phyloP scores from a whole-genome alignment of 92 coral and sea anemone species.

The Actinernus sp. region DNA sequence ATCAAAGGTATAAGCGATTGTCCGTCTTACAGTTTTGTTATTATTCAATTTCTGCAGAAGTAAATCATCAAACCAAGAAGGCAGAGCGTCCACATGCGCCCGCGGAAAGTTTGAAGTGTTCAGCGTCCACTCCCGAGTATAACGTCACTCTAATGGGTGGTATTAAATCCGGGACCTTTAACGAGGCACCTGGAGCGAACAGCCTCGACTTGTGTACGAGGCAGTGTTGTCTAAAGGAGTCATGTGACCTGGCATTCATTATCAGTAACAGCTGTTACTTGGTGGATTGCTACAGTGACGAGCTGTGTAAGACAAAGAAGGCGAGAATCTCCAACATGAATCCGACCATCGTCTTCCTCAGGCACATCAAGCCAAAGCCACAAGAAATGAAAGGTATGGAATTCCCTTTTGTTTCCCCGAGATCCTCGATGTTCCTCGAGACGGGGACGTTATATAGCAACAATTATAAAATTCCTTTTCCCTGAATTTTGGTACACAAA shows the following conservation, averaged over 20 bases:
- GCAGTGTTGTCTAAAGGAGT: constrained; percentile 82
- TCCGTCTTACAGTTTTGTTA: too few species aligned
- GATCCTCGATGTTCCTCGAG: background rate
- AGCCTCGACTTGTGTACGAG: constrained; percentile 87
- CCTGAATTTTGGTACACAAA: too few species aligned
- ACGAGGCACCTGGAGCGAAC: constrained; percentile 71
- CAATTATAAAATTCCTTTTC: too few species aligned
- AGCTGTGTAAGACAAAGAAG: constrained; percentile 79
- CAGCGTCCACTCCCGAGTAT: constrained; percentile 72
- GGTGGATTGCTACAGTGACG: constrained; percentile 68
- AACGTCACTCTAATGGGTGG: constrained; percentile 89
- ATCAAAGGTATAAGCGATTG: too few species aligned
- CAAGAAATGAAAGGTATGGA: background rate
- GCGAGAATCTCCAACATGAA: constrained; percentile 80
- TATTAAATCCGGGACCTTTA: constrained; percentile 85
- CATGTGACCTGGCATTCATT: constrained; percentile 96
- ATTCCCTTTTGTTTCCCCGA: too few species aligned
- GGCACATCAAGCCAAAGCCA: constrained; percentile 47
- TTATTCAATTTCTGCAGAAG: too few species aligned
- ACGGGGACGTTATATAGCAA: background rate
- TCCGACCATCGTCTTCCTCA: constrained; percentile 83
- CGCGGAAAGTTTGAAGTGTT: constrained; percentile 63
- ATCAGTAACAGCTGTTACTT: constrained; percentile 93
- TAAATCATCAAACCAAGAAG: constrained; percentile 59
- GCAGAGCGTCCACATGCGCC: constrained; percentile 38